A percentile compares a stretch with the other conserved stretches of the same genome.
These are phyloP conservation scores for Dioctria linearis DNA, from an alignment of 2,888 invertebrate species.

Conservation along the genomic window DNA sequence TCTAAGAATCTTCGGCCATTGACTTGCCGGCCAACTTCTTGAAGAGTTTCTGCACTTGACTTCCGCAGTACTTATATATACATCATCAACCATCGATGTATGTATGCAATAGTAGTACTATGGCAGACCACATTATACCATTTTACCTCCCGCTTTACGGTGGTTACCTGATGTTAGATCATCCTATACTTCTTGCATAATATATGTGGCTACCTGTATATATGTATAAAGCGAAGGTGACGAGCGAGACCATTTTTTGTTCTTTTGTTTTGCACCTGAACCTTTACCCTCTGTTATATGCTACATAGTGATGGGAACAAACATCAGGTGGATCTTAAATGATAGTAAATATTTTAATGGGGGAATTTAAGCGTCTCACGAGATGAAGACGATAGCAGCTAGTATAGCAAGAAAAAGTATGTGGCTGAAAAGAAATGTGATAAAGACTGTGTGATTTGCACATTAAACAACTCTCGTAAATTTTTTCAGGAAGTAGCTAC, in stretches of 20 bases:
- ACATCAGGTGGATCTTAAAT: slow-evolving; percentile 22
- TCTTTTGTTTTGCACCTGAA: background rate
- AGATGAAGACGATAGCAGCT: background rate
- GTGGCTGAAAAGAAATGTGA: background rate
- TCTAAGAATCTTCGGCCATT: slow-evolving; percentile 36
- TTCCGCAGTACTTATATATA: slow-evolving; percentile 2
- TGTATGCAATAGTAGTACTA: background rate
- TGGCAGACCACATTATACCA: background rate
- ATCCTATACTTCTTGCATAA: slow-evolving; percentile 27
- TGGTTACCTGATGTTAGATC: slow-evolving; percentile 17
- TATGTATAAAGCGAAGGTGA: slow-evolving; percentile 3
- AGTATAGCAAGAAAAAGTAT: no score
- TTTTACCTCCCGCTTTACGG: no score
- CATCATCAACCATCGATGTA: background rate
- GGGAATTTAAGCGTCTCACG: slow-evolving; percentile 37
- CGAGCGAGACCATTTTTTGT: background rate
- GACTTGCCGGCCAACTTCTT: slow-evolving; percentile 37
- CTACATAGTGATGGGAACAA: background rate
- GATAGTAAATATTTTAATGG: slow-evolving; percentile 40
- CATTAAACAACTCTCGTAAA: slow-evolving; percentile 13
- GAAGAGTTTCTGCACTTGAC: slow-evolving; percentile 23
- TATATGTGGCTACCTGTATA: background rate
- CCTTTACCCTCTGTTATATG: background rate
- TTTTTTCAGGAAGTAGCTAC: slow-evolving; percentile 6
- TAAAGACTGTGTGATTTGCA: background rate